Base-by-base conservation (phyloP, 2,113 vertebrate species). In the Lepidiolamprologus cunningtoni region DNA sequence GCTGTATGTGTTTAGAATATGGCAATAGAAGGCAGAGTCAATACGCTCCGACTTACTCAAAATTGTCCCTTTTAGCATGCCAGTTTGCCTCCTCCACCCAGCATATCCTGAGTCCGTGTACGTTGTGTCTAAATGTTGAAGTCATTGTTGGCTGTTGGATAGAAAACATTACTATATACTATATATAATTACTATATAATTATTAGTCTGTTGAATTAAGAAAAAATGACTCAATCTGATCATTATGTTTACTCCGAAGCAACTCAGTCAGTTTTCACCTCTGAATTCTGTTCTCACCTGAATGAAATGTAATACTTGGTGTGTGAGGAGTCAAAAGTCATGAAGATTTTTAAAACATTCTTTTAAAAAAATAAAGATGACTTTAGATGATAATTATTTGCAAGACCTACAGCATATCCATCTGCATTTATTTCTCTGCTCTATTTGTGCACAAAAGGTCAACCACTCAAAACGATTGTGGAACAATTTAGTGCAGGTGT, bases 1-100 rank as follows among this genome's bases (percentile, higher is more conserved):
- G 94, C 94, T 95, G 95, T 81, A 86, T 92, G 93, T 81, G 86
- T 95, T 96, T 95, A 95, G 89, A 95, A 86, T 81, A 88, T 88
- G 91, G 92, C 80, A 93, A 86, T 55, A 58, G 82, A 91, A 90
- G 83, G 86, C 58, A 80, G 85, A 81, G 82, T 37, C 45, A 35
- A 80, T 81, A 9, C 50, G 5, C 61, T 26, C 53, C 9, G 4
- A 5, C 33, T 45, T 50, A 80, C 81, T 28, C 17, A 71, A 61
- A 85, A 82, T 81, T 82, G 63, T 84, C 86, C 85, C 52, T 11
- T 33, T 78, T 81, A 82, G 47, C 47, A 33, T 88, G 89, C 84
- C 91, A 93, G 84, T 92, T 90, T 94, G 89, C 84, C 81, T 91
- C 63, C 76, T 90, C 85, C 31, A 21, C 85, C 83, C 87, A 80